These are phyloP conservation scores for Bruchidius siliquastri DNA, from an alignment of 2,888 invertebrate genomes.

Conservation along the genomic window DNA sequence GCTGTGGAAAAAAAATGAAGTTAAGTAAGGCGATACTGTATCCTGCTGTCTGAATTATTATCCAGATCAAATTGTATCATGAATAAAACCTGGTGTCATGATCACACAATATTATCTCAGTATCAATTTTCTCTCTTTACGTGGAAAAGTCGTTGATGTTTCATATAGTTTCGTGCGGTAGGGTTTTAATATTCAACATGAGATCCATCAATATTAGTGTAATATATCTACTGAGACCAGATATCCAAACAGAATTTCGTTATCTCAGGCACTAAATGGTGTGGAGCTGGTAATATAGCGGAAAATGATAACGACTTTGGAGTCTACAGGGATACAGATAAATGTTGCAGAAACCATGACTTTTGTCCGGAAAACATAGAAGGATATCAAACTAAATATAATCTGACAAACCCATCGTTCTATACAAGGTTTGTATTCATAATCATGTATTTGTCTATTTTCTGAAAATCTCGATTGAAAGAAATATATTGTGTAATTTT, in stretches of 20 bases:
- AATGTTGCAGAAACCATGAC: constrained; percentile 71
- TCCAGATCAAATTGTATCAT: no score
- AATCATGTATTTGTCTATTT: not conserved
- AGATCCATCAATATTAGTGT: no score
- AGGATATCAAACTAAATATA: constrained; percentile 34
- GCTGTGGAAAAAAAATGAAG: constrained; percentile 5
- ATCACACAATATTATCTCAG: no score
- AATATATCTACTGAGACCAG: no score
- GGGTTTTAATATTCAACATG: no score
- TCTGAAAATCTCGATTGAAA: not conserved
- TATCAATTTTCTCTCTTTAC: no score
- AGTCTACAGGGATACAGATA: constrained; percentile 56
- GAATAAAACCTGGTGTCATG: no score
- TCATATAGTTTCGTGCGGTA: no score
- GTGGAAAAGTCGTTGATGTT: no score
- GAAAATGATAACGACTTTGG: constrained; percentile 63
- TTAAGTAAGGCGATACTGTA: no score
- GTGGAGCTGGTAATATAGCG: constrained; percentile 67
- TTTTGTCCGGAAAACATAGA: constrained; percentile 59
- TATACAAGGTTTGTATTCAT: constrained; percentile 33
- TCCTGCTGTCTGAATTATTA: no score
- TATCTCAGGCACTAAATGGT: constrained; percentile 71
- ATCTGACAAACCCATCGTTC: constrained; percentile 38
- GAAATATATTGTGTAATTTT: not conserved
- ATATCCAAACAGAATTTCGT: no score